These are phyloP conservation scores for Moxostoma hubbsi DNA, from an alignment of 2,797 vertebrate genomes.

Conservation along the genomic window DNA sequence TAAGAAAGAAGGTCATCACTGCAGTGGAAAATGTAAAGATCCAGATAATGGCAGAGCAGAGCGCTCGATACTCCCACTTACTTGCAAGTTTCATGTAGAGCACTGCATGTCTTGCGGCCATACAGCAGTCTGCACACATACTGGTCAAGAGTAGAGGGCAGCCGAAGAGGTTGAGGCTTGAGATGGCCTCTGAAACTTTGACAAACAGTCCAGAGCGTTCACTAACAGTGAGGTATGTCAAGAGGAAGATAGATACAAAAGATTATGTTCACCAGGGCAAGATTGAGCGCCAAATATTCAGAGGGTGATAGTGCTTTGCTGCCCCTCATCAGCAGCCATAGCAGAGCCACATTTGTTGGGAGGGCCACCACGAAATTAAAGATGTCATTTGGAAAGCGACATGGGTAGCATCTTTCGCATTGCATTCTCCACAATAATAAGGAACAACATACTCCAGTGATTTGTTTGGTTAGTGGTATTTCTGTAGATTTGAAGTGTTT, in stretches of 20 bases:
- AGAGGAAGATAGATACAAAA: conserved; percentile 59
- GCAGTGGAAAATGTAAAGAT: conserved; percentile 53
- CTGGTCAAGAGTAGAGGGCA: conserved; percentile 69
- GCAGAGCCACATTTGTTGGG: conserved; percentile 54
- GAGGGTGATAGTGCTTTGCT: conserved; percentile 54
- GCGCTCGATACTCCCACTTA: conserved; percentile 54
- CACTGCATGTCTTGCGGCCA: conserved; percentile 61
- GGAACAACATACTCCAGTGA: neutral
- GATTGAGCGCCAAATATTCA: conserved; percentile 63
- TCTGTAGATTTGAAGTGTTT: neutral
- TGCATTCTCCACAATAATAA: conserved; percentile 49
- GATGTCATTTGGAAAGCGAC: conserved; percentile 45
- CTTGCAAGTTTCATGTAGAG: conserved; percentile 64
- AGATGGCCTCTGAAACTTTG: neutral
- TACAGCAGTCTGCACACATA: conserved; percentile 72
- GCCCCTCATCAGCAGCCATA: conserved; percentile 59
- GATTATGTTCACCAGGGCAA: conserved; percentile 56
- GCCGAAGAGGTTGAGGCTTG: conserved; percentile 60
- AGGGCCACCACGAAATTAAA: conserved; percentile 47
- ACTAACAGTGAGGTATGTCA: conserved; percentile 3
- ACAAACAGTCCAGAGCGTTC: neutral
- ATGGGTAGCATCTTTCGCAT: rapidly evolving
- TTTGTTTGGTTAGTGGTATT: neutral
- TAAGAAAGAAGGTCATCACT: conserved; percentile 2
- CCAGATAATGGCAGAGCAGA: conserved; percentile 62